Base-by-base conservation (phyloP, 2,113 vertebrate species). In the Misgurnus anguillicaudatus region DNA sequence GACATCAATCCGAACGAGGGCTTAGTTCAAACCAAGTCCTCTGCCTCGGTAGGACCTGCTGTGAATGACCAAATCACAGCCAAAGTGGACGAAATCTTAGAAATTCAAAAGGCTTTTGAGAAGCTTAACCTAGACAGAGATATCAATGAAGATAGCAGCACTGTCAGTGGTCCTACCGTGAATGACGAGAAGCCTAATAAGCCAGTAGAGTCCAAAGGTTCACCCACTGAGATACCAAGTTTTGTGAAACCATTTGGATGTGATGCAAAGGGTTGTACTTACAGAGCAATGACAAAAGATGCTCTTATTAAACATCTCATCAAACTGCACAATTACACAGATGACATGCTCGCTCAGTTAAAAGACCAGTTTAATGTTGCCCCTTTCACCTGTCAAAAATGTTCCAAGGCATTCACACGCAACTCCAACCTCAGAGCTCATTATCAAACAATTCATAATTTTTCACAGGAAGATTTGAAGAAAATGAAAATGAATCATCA, bases 371-470 rank as follows among this genome's bases (percentile, higher is more conserved):
- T 95, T 61, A 96, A 95, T 65, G 96, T 95, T 80, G 95, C 97
- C 57, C 97, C 96, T 0, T 99, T 97, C 87, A 94, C 94, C 85
- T 99, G 97, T 87, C 87, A 95, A 79, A 94, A 93, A 66, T 99
- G 97, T 86, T 92, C 88, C 39, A 99, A 98, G 91, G 92, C 95
- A 0, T 99, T 98, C 86, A 99, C 97, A 6, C 94, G 97, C 58
- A 99, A 99, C 89, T 98, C 97, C 21, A 99, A 98, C 85, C 96
- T 98, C 60, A 93, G 95, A 74, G 92, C 94, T 8, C 97, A 99
- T 84, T 99, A 95, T 86, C 93, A 94, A 47, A 89, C 95, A 19
- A 92, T 94, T 62, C 97, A 99, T 90, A 94, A 94, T 83, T 93
- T 97, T 79, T 93, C 95, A 0, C 89, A 91, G 21, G 92, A 97